A percentile compares a stretch with the other conserved stretches of the same genome.
phyloP scores from a whole-genome alignment of 2,797 vertebrate species.

The Lagodon rhomboides region DNA sequence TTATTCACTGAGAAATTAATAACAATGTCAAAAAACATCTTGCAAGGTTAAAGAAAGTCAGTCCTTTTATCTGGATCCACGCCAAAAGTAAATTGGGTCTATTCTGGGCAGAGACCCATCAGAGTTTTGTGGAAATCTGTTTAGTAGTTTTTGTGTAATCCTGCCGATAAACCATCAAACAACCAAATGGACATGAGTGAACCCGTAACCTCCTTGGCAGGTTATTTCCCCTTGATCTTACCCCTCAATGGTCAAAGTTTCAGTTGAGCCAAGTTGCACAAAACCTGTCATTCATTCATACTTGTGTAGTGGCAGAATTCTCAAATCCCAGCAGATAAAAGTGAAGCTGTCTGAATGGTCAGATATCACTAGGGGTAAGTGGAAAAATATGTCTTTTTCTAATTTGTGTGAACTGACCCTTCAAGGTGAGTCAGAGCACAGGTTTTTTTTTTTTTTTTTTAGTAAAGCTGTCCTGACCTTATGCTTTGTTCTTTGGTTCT shows the following conservation, averaged over 20 bases:
- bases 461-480: constrained; percentile 40
- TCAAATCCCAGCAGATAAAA: constrained; percentile 44
- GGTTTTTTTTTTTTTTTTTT: constrained; percentile 18
- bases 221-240: constrained; percentile 10
- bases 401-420: constrained; percentile 54
- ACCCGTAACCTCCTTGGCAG: too few relatives aligned
- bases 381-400: constrained; percentile 43
- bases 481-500: constrained; percentile 29
- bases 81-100: too few relatives aligned
- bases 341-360: constrained; percentile 30
- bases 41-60: too few relatives aligned
- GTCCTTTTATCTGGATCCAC: too few relatives aligned
- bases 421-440: constrained; percentile 51
- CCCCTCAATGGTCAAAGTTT: constrained; percentile 20
- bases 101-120: too few relatives aligned
- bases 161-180: too few relatives aligned
- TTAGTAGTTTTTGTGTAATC: too few relatives aligned
- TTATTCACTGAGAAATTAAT: too few relatives aligned
- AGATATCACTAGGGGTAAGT: constrained; percentile 9
- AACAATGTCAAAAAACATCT: too few relatives aligned
- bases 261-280: constrained; percentile 3
- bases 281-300: constrained; percentile 11
- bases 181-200: too few relatives aligned
- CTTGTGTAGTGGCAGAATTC: constrained; percentile 5
- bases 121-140: too few relatives aligned